Conservation (phyloP, 2,797 vertebrate genomes). For the Crenuchus spilurus region DNA sequence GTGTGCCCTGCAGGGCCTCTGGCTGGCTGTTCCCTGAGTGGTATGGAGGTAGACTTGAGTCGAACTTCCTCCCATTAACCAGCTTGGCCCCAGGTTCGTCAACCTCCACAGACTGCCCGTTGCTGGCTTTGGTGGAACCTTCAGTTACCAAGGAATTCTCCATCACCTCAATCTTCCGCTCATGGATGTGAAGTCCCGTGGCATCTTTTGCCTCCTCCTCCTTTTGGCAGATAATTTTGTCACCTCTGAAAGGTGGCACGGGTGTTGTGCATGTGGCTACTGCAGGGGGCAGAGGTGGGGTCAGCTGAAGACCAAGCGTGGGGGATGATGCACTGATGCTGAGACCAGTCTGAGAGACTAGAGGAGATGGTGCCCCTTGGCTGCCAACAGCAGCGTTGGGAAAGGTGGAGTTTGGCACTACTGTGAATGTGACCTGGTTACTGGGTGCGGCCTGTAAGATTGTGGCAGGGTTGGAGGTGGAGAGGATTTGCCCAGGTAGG, state of each 20-base stretch:
- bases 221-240: conserved; percentile 99
- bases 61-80: conserved; percentile 96
- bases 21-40: conserved; percentile 99
- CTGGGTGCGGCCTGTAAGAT: conserved; percentile 91
- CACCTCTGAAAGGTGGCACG: conserved; percentile 90
- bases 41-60: conserved; percentile 98
- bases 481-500: conserved; percentile 92
- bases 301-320: conserved; percentile 85
- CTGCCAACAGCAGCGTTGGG: conserved; percentile 87
- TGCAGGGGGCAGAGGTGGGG: conserved; percentile 72
- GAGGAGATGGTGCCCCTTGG: conserved; percentile 86
- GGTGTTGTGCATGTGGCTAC: conserved; percentile 76
- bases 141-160: conserved; percentile 91
- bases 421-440: conserved; percentile 97
- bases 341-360: conserved; percentile 81
- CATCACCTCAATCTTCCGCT: conserved; percentile 98
- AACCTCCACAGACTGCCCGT: conserved; percentile 87
- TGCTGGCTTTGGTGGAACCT: conserved; percentile 89
- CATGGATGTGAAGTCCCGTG: conserved; percentile 96
- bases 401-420: conserved; percentile 98
- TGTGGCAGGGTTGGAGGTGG: conserved; percentile 86
- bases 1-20: conserved; percentile 81
- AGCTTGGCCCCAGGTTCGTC: conserved; percentile 87
- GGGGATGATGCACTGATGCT: conserved; percentile 81
- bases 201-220: conserved; percentile 99